Percentiles rank a stretch among this genome's conserved stretches.
phyloP scores from a whole-genome alignment of 2,888 invertebrate species.

The Myopa testacea region DNA sequence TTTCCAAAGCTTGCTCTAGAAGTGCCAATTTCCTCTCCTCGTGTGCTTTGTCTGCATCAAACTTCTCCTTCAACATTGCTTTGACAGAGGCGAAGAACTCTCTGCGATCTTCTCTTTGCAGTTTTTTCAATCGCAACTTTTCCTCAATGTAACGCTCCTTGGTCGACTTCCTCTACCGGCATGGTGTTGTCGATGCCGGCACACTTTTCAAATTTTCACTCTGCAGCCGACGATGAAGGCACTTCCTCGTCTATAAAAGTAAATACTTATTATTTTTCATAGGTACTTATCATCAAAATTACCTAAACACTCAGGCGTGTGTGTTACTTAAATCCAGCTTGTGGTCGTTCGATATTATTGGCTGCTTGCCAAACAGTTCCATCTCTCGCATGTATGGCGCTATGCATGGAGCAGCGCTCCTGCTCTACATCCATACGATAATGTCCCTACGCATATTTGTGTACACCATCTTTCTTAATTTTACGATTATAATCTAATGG shows the following conservation, averaged over 20 bases:
- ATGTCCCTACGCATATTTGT: too few relatives aligned
- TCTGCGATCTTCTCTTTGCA: constrained; percentile 6
- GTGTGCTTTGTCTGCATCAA: background rate
- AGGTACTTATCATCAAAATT: constrained; percentile 2
- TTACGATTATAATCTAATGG: too few relatives aligned
- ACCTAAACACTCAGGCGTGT: constrained; percentile 6
- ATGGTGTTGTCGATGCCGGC: background rate
- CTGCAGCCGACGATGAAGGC: background rate
- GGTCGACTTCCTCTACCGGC: background rate
- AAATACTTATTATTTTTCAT: constrained; percentile 12
- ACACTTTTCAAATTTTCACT: background rate
- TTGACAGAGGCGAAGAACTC: constrained; percentile 1
- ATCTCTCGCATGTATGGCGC: constrained; percentile 11
- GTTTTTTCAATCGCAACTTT: constrained; percentile 6
- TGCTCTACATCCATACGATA: too few relatives aligned
- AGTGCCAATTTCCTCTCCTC: too few relatives aligned
- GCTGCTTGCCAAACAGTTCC: constrained; percentile 8
- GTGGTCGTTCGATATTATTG: constrained; percentile 14
- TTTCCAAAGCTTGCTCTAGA: background rate
- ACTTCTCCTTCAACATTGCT: constrained; percentile 5
- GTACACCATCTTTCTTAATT: too few relatives aligned
- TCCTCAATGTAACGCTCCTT: constrained; percentile 4
- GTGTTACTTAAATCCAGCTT: background rate
- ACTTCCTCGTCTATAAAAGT: constrained; percentile 11
- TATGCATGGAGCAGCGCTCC: background rate